Percentiles rank a stretch among this genome's conserved stretches.
Conservation (phyloP, 1,140 invertebrate genomes). For the Rhyzopertha dominica region DNA sequence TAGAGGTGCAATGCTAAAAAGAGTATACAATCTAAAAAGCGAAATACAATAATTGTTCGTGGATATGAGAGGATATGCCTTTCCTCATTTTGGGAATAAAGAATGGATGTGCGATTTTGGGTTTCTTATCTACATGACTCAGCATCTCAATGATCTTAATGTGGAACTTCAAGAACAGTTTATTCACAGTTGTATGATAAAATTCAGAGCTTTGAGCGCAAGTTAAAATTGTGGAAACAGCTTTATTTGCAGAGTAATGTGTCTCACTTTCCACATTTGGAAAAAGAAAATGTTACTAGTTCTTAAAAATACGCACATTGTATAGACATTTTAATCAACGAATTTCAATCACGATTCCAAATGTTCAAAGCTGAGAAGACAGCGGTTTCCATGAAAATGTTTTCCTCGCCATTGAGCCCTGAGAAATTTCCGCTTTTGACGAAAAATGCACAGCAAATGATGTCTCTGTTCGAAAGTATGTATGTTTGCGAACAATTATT, state of each 20-base stretch:
- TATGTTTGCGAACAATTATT: slow-evolving; percentile 22
- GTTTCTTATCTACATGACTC: slow-evolving; percentile 24
- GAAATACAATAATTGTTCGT: slow-evolving; percentile 32
- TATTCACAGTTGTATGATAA: slow-evolving; percentile 18
- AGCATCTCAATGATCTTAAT: slow-evolving; percentile 23
- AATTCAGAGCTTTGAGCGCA: slow-evolving; percentile 15
- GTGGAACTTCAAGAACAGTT: slow-evolving; percentile 22
- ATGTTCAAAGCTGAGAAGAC: slow-evolving; percentile 27
- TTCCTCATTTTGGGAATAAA: slow-evolving; percentile 20
- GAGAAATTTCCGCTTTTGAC: slow-evolving; percentile 18
- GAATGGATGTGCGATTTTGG: slow-evolving; percentile 26
- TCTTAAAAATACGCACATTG: slow-evolving; percentile 17
- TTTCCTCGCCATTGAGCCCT: too few relatives aligned
- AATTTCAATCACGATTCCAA: slow-evolving; percentile 24
- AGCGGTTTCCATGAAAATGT: slow-evolving; percentile 24
- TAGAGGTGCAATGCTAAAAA: slow-evolving; percentile 32
- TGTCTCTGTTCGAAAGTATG: slow-evolving; percentile 15
- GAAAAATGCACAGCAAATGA: slow-evolving; percentile 11
- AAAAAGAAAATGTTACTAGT: slow-evolving; percentile 19
- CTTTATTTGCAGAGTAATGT: slow-evolving; percentile 18
- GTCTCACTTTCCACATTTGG: slow-evolving; percentile 19
- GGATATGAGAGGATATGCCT: slow-evolving; percentile 24
- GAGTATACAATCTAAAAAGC: slow-evolving; percentile 26
- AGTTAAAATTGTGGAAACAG: slow-evolving; percentile 18
- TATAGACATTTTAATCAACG: slow-evolving; percentile 21